phyloP scores from a whole-genome alignment of 2,888 invertebrate species.

The Euclidia mi region DNA sequence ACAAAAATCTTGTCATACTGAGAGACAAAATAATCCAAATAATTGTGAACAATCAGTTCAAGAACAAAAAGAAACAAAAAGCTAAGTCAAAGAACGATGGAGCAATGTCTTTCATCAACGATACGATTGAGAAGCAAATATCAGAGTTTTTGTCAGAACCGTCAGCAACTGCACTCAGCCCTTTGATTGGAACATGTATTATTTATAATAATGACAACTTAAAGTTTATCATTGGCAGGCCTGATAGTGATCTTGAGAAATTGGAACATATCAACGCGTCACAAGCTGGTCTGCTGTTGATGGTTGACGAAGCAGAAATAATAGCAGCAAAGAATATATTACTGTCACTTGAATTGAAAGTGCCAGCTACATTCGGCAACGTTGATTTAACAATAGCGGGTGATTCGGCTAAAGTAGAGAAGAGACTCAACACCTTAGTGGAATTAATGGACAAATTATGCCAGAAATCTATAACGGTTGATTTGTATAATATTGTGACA shows the following conservation, averaged over 20 bases:
- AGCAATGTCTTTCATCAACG: background rate
- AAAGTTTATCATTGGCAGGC: slow-evolving; percentile 9
- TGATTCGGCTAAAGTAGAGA: slow-evolving; percentile 4
- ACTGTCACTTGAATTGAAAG: slow-evolving; percentile 14
- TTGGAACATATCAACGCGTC: background rate
- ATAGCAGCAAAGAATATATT: slow-evolving; percentile 1
- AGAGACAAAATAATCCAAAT: slow-evolving; percentile 25
- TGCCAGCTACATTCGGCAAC: slow-evolving; percentile 40
- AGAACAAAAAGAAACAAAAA: slow-evolving; percentile 12
- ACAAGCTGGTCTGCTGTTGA: too few relatives aligned
- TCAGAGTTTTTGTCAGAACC: slow-evolving; percentile 16
- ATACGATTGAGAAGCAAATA: background rate
- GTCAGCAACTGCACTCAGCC: slow-evolving; percentile 8
- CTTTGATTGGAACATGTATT: slow-evolving; percentile 27
- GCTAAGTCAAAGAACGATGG: background rate
- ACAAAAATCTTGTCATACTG: slow-evolving; percentile 26
- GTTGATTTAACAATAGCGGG: slow-evolving; percentile 24
- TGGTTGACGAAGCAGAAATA: background rate
- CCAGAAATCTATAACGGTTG: background rate
- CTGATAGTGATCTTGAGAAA: background rate
- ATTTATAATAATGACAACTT: slow-evolving; percentile 2
- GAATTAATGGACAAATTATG: slow-evolving; percentile 1
- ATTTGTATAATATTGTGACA: slow-evolving; percentile 6
- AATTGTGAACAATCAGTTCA: slow-evolving; percentile 12
- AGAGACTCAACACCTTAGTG: slow-evolving; percentile 5